Percentiles rank a stretch among this genome's conserved stretches.
phyloP scores from a whole-genome alignment of 2,888 invertebrate genomes.

The Cryptus armator region DNA sequence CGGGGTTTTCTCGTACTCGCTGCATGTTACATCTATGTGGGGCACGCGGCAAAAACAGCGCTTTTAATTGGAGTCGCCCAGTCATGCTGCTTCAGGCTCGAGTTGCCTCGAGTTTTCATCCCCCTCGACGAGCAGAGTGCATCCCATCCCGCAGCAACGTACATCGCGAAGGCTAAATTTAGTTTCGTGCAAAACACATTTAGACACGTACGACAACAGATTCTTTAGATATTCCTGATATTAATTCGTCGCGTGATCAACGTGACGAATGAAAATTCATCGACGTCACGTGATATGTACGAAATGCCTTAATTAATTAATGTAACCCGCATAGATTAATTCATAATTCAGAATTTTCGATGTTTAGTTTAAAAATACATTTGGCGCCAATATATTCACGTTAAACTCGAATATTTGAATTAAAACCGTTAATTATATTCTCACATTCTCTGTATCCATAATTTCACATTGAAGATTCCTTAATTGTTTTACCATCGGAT shows the following conservation, averaged over 20 bases:
- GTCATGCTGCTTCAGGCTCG: constrained; percentile 50
- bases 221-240: neutral
- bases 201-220: neutral
- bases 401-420: neutral
- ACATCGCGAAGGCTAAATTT: constrained; percentile 66
- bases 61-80: constrained; percentile 28
- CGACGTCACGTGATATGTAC: too few relatives aligned
- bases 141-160: constrained; percentile 58
- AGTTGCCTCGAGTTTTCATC: constrained; percentile 67
- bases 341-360: neutral
- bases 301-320: too few relatives aligned
- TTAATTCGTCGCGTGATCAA: neutral
- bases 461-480: neutral
- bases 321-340: neutral
- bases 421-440: neutral
- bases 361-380: neutral
- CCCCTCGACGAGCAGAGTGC: constrained; percentile 59
- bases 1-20: neutral
- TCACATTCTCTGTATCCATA: neutral
- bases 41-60: neutral
- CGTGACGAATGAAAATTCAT: neutral
- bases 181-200: neutral
- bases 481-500: neutral
- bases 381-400: neutral
- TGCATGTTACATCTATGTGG: neutral